Percentiles rank a stretch among this genome's conserved stretches.
Evolutionary conservation across 1,140 invertebrate genomes (phyloP).

Genomic region (Drosophila prosaltans): DNA sequence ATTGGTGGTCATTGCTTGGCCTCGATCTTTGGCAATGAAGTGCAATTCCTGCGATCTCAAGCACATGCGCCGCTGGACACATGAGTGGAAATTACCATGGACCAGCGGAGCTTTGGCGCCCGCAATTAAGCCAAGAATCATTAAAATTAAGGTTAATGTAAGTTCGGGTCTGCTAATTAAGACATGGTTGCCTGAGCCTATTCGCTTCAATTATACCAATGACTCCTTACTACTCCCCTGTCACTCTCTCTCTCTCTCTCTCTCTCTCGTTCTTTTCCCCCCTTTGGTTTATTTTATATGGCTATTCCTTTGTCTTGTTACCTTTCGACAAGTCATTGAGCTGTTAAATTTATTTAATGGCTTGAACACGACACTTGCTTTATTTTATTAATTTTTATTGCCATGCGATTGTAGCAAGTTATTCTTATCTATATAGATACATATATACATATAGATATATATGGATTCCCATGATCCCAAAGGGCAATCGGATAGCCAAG

Average conservation of each 20-base stretch:
- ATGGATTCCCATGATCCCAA: conserved; percentile 66
- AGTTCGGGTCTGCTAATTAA: conserved; percentile 67
- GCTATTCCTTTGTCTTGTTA: conserved; percentile 23
- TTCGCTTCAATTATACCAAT: conserved; percentile 48
- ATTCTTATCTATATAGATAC: conserved; percentile 26
- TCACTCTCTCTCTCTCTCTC: not conserved
- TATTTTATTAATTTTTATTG: conserved; percentile 75
- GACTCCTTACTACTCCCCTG: not conserved
- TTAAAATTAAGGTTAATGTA: conserved; percentile 69
- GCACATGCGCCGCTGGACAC: conserved; percentile 61
- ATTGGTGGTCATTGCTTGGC: conserved; percentile 46
- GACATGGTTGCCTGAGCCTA: conserved; percentile 58
- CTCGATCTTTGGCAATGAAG: conserved; percentile 41
- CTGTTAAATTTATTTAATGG: conserved; percentile 80
- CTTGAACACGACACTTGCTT: conserved; percentile 70
- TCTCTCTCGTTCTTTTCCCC: not conserved
- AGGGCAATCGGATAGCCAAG: conserved; percentile 31
- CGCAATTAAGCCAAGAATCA: conserved; percentile 61
- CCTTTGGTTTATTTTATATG: not conserved
- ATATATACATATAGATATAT: too few relatives aligned
- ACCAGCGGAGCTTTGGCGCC: conserved; percentile 49
- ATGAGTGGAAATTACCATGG: conserved; percentile 46
- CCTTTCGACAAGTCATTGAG: conserved; percentile 80
- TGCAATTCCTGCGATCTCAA: conserved; percentile 57
- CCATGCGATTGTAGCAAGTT: conserved; percentile 65